A percentile compares a stretch with the other conserved stretches of the same genome.
These are phyloP conservation scores for Lasaia peninsularis DNA, from an alignment of 1,140 invertebrate genomes.

Conservation along the genomic window DNA sequence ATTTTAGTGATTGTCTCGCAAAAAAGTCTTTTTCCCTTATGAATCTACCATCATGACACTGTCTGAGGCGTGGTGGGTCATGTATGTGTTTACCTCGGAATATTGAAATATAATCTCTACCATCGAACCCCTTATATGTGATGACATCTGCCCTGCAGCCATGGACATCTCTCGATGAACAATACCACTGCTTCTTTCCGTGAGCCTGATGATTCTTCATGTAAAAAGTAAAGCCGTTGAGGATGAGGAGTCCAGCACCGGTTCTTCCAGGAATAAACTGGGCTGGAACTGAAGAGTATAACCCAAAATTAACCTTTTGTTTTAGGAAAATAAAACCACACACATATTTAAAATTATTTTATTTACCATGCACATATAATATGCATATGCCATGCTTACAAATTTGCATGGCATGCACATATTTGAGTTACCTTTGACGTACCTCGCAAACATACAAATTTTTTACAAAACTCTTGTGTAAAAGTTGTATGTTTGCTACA, in stretches of 20 bases:
- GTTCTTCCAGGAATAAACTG: conserved; percentile 66
- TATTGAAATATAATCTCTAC: conserved; percentile 66
- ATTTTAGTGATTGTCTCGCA: conserved; percentile 45
- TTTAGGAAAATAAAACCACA: conserved; percentile 43
- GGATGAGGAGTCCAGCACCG: conserved; percentile 57
- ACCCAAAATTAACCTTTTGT: conserved; percentile 48
- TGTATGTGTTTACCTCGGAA: conserved; percentile 66
- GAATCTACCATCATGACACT: conserved; percentile 66
- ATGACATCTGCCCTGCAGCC: conserved; percentile 67
- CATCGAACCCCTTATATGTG: conserved; percentile 61
- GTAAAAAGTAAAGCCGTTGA: conserved; percentile 70
- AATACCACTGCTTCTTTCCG: conserved; percentile 71
- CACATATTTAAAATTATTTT: conserved; percentile 24
- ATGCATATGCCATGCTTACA: background rate
- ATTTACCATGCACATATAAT: conserved; percentile 19
- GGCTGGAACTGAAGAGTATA: conserved; percentile 65
- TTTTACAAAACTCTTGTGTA: conserved; percentile 19
- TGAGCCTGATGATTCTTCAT: conserved; percentile 71
- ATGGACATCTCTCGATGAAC: conserved; percentile 63
- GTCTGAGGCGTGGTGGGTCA: conserved; percentile 55
- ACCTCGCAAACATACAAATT: conserved; percentile 14
- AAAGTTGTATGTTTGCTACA: conserved; percentile 11
- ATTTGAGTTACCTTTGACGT: conserved; percentile 10
- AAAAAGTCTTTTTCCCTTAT: conserved; percentile 67
- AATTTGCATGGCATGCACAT: conserved; percentile 1